Conservation (phyloP, 2,888 invertebrate species). For the Epinotia nisella region DNA sequence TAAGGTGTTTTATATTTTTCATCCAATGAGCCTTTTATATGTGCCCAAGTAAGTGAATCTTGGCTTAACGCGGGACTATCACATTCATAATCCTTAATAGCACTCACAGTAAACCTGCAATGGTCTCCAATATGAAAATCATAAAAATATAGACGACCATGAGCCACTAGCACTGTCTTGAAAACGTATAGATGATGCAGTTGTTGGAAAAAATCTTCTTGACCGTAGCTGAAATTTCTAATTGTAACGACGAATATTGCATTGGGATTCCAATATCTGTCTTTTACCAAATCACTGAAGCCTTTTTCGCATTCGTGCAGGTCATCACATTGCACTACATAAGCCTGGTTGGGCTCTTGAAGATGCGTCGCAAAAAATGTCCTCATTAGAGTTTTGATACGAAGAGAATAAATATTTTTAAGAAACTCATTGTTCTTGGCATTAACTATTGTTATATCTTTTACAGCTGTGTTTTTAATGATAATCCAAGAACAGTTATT, state of each 20-base stretch:
- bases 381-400: slow-evolving; percentile 27
- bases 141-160: slow-evolving; percentile 31
- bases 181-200: slow-evolving; percentile 42
- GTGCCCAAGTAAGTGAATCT: not conserved
- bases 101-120: slow-evolving; percentile 40
- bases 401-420: slow-evolving; percentile 14
- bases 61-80: not conserved
- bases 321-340: slow-evolving; percentile 29
- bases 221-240: not conserved
- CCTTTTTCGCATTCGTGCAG: slow-evolving; percentile 29
- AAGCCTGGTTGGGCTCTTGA: slow-evolving; percentile 33
- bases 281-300: slow-evolving; percentile 37
- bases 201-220: slow-evolving; percentile 30
- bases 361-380: slow-evolving; percentile 27
- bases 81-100: slow-evolving; percentile 36
- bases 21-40: slow-evolving; percentile 17
- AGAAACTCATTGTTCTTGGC: slow-evolving; percentile 21
- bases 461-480: slow-evolving; percentile 1
- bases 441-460: slow-evolving; percentile 40
- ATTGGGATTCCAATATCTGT: slow-evolving; percentile 45
- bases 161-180: slow-evolving; percentile 28
- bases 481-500: slow-evolving; percentile 16
- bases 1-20: slow-evolving; percentile 32
- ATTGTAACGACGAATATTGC: slow-evolving; percentile 35
- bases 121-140: slow-evolving; percentile 41